Conservation (phyloP, 2,113 vertebrate species). For the Sander vitreus region DNA sequence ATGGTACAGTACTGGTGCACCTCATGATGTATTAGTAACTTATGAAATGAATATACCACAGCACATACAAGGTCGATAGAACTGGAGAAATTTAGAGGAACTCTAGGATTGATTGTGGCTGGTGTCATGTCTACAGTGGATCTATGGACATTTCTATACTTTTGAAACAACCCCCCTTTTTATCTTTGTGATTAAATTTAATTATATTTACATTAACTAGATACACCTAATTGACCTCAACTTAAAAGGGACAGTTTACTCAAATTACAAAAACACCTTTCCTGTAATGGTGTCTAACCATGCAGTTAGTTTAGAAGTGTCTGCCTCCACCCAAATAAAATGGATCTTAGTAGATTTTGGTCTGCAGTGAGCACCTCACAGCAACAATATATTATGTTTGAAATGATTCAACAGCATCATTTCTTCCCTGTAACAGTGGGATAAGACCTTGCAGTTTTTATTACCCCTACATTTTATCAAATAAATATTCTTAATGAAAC, state of each 20-base stretch:
- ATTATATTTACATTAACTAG: neutral
- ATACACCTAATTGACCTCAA: neutral
- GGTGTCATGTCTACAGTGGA: neutral
- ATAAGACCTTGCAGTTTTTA: neutral
- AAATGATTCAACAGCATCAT: neutral
- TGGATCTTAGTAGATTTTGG: neutral
- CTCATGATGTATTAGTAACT: constrained; percentile 8
- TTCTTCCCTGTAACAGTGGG: neutral
- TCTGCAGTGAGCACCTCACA: neutral
- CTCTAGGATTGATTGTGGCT: neutral
- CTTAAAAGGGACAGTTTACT: neutral
- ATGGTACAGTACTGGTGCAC: constrained; percentile 26
- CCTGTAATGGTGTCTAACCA: neutral
- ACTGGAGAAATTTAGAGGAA: neutral
- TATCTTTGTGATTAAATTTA: neutral
- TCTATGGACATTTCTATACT: constrained; percentile 4
- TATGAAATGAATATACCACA: constrained; percentile 19
- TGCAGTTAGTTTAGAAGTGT: neutral
- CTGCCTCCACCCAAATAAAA: neutral
- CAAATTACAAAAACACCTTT: neutral
- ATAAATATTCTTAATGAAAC: neutral
- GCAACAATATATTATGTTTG: neutral
- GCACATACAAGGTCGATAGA: constrained; percentile 7
- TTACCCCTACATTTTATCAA: neutral
- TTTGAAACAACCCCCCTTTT: constrained; percentile 19